Conservation (phyloP, 2,797 vertebrate species). For the Podarcis siculus region DNA sequence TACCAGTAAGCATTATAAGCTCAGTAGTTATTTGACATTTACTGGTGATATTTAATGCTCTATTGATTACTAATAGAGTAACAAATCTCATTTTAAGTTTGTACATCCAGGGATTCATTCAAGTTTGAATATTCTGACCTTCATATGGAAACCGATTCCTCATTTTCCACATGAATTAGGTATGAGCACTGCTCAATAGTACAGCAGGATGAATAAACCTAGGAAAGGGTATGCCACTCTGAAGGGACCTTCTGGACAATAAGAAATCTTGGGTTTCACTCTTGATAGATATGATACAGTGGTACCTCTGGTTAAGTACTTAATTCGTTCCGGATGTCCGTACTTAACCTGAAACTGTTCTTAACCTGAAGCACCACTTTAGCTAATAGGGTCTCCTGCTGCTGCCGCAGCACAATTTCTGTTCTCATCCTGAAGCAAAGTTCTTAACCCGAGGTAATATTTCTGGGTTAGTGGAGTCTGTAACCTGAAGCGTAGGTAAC, state of each 20-base stretch:
- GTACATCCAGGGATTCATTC: rapidly evolving
- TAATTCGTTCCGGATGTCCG: no score
- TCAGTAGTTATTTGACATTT: slow-evolving; percentile 1
- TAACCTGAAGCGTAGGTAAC: no score
- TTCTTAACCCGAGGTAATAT: no score
- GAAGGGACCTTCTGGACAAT: slow-evolving; percentile 31
- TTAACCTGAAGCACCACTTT: no score
- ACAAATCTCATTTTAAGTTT: slow-evolving; percentile 2
- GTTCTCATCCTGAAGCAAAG: no score
- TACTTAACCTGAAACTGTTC: no score
- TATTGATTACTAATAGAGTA: slow-evolving; percentile 35
- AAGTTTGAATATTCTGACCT: slow-evolving; percentile 4
- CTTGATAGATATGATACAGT: no score
- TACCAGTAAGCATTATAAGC: neutral
- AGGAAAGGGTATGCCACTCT: neutral
- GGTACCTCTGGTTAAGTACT: no score
- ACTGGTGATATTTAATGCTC: slow-evolving; percentile 35
- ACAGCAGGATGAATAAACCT: neutral
- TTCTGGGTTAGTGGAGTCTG: no score
- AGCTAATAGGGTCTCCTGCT: no score
- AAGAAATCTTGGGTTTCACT: slow-evolving; percentile 5
- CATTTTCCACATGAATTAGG: slow-evolving; percentile 25
- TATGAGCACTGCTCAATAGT: neutral
- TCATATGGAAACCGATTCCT: slow-evolving; percentile 30
- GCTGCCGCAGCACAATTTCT: no score